Percentiles rank a stretch among this genome's conserved stretches.
Evolutionary conservation across 1,140 invertebrate species (phyloP).

Genomic region (Philopotamus ludificatus): DNA sequence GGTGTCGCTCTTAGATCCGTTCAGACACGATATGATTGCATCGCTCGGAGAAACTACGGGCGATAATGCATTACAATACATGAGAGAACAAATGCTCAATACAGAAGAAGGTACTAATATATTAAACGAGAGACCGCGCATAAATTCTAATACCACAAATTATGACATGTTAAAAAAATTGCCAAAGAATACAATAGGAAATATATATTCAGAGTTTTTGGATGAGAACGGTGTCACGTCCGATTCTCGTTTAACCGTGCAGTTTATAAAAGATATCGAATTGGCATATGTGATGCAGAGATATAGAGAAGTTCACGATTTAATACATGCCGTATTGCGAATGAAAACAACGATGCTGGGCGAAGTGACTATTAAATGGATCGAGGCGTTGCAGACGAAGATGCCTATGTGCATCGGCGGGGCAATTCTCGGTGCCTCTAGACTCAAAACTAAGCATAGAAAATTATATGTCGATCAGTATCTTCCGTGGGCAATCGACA

Average conservation of each 20-base stretch:
- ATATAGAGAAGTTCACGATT: slow-evolving; percentile 95
- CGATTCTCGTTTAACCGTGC: slow-evolving; percentile 83
- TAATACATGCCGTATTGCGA: slow-evolving; percentile 84
- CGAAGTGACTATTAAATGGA: slow-evolving; percentile 92
- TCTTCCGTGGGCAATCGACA: slow-evolving; percentile 86
- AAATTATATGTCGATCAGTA: slow-evolving; percentile 75
- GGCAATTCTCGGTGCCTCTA: slow-evolving; percentile 80
- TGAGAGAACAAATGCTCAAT: slow-evolving; percentile 66
- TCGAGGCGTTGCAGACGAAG: slow-evolving; percentile 89
- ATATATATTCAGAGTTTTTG: slow-evolving; percentile 82
- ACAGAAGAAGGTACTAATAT: slow-evolving; percentile 71
- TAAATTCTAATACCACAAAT: slow-evolving; percentile 82
- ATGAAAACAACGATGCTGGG: slow-evolving; percentile 97
- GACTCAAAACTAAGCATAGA: slow-evolving; percentile 82
- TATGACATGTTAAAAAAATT: slow-evolving; percentile 68
- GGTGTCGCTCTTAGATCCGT: slow-evolving; percentile 72
- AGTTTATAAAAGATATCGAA: slow-evolving; percentile 88
- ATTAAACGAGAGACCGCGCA: slow-evolving; percentile 76
- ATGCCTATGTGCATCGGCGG: slow-evolving; percentile 89
- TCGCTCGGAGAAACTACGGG: slow-evolving; percentile 90
- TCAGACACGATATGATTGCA: slow-evolving; percentile 89
- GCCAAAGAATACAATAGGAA: slow-evolving; percentile 80
- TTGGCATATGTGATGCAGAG: slow-evolving; percentile 95
- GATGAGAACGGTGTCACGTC: slow-evolving; percentile 85
- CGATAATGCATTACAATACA: slow-evolving; percentile 64